Evolutionary conservation across 1,140 invertebrate species (phyloP).

Genomic region (Drosophila lacertosa): DNA sequence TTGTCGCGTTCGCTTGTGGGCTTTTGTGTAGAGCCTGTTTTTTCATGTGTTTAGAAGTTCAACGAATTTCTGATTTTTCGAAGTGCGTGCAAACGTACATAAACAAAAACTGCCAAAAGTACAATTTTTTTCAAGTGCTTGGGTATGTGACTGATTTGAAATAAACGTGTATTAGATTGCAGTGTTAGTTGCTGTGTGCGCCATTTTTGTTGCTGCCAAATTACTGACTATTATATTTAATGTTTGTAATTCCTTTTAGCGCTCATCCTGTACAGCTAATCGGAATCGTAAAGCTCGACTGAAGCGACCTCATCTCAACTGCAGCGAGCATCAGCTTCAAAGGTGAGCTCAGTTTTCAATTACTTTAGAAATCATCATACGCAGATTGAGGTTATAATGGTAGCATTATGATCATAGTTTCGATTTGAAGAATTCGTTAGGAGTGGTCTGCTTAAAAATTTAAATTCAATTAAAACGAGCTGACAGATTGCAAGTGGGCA

Average conservation of each 20-base stretch:
- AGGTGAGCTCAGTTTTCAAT: slow-evolving; percentile 1
- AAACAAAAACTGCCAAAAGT: slow-evolving; percentile 18
- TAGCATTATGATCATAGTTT: slow-evolving; percentile 4
- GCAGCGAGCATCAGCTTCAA: background rate
- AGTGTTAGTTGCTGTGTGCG: background rate
- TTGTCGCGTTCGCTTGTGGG: slow-evolving; percentile 23
- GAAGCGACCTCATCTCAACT: slow-evolving; percentile 3
- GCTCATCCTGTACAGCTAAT: slow-evolving; percentile 3
- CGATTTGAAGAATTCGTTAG: background rate
- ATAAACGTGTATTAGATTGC: slow-evolving; percentile 9
- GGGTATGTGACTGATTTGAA: slow-evolving; percentile 5
- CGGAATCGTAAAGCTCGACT: background rate
- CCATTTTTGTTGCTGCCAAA: background rate
- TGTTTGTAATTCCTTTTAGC: slow-evolving; percentile 34
- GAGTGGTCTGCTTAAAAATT: slow-evolving; percentile 8
- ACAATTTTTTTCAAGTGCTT: slow-evolving; percentile 39
- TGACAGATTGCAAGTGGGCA: background rate
- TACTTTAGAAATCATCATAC: too few species aligned
- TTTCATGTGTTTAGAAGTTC: slow-evolving; percentile 19
- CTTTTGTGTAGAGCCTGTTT: background rate
- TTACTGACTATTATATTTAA: slow-evolving; percentile 3
- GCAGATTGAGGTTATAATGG: background rate
- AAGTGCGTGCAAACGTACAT: slow-evolving; percentile 28
- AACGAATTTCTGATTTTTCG: slow-evolving; percentile 37
- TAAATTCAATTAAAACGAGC: slow-evolving; percentile 6